Evolutionary conservation across 2,888 invertebrate species (phyloP).

Genomic region (Diploptera punctata): DNA sequence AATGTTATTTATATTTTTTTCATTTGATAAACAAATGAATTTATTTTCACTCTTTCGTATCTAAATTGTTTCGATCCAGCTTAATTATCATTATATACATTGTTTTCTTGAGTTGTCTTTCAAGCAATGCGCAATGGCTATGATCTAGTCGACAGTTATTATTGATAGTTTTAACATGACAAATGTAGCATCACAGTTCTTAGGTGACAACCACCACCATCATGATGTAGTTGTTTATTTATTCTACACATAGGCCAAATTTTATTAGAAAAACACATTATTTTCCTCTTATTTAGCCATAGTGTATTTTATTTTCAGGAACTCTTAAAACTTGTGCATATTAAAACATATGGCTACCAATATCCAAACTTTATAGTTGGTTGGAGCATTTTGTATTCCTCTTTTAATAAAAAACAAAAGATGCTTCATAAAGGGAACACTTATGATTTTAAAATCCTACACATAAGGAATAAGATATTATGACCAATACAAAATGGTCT

Average conservation of each 20-base stretch:
- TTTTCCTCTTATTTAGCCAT: background rate
- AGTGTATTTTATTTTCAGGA: slow-evolving; percentile 21
- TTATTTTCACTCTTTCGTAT: slow-evolving; percentile 18
- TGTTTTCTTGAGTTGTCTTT: too few species aligned
- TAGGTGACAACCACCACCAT: background rate
- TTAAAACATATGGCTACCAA: slow-evolving; percentile 11
- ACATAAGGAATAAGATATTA: background rate
- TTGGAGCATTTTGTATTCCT: background rate
- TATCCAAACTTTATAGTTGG: background rate
- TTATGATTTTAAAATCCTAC: slow-evolving; percentile 25
- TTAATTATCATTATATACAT: slow-evolving; percentile 50
- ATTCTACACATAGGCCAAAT: slow-evolving; percentile 13
- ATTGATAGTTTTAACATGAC: slow-evolving; percentile 4
- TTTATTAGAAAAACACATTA: slow-evolving; percentile 2
- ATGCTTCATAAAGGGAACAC: slow-evolving; percentile 37
- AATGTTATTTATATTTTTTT: slow-evolving; percentile 27
- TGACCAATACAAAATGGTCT: too few species aligned
- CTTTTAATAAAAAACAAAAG: slow-evolving; percentile 25
- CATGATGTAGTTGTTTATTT: background rate
- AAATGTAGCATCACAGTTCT: slow-evolving; percentile 19
- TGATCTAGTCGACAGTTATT: too few species aligned
- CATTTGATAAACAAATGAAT: slow-evolving; percentile 20
- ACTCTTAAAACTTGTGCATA: slow-evolving; percentile 25
- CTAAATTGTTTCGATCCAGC: slow-evolving; percentile 43
- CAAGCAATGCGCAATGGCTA: too few species aligned